phyloP scores from a whole-genome alignment of 2,888 invertebrate species.

The Eupithecia pulchellata region DNA sequence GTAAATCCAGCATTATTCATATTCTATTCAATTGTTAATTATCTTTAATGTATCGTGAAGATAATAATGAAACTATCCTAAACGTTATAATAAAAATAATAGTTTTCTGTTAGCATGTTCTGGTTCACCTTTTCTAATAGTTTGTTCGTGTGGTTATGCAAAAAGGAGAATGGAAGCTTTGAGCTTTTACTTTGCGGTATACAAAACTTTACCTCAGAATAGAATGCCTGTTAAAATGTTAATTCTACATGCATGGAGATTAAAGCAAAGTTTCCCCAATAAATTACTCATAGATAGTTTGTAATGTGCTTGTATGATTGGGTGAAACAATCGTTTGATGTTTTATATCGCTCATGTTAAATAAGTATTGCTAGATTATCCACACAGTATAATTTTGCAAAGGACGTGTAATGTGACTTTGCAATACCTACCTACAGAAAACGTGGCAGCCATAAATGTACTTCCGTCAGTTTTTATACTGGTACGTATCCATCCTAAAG shows the following conservation, averaged over 20 bases:
- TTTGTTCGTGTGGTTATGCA: conserved; percentile 21
- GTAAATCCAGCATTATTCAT: too few relatives aligned
- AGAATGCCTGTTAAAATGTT: neutral
- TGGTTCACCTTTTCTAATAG: conserved; percentile 14
- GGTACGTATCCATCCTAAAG: too few relatives aligned
- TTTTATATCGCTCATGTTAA: too few relatives aligned
- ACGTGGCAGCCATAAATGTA: too few relatives aligned
- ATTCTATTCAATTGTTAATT: too few relatives aligned
- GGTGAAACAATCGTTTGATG: neutral
- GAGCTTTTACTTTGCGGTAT: conserved; percentile 2
- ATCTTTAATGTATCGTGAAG: neutral
- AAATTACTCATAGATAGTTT: too few relatives aligned
- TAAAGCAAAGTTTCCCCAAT: neutral
- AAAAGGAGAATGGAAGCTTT: conserved; percentile 17
- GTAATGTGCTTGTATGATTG: too few relatives aligned
- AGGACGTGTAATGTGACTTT: too few relatives aligned
- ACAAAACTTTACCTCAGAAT: neutral
- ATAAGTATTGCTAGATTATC: too few relatives aligned
- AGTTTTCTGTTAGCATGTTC: neutral
- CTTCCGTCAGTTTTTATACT: too few relatives aligned
- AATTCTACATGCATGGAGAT: neutral
- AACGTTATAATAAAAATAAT: neutral
- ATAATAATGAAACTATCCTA: neutral
- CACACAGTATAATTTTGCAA: too few relatives aligned
- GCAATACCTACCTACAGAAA: too few relatives aligned